Percentiles rank a stretch among this genome's conserved stretches.
phyloP scores from a whole-genome alignment of 2,113 vertebrate species.

The Larimichthys crocea region DNA sequence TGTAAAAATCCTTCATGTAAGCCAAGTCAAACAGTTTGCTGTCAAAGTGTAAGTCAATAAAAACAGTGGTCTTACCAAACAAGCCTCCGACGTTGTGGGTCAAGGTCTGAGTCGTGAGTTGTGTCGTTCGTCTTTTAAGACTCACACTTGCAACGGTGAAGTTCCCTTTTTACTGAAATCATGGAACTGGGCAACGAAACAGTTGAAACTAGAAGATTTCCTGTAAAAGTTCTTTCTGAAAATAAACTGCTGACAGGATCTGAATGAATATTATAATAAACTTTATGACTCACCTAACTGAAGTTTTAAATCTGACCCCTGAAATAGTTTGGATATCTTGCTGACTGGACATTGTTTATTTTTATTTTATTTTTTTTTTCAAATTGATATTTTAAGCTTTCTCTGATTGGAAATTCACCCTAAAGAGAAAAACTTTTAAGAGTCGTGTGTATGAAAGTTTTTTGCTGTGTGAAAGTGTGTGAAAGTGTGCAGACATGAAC shows the following conservation, averaged over 20 bases:
- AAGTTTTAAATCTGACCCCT: neutral
- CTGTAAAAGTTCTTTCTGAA: constrained; percentile 36
- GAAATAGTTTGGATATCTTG: neutral
- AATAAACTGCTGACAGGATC: constrained; percentile 47
- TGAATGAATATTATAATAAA: neutral
- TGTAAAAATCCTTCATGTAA: neutral
- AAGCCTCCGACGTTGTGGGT: neutral
- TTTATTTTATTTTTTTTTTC: neutral
- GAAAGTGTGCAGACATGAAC: constrained; percentile 7
- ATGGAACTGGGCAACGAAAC: constrained; percentile 46
- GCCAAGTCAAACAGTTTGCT: constrained; percentile 29
- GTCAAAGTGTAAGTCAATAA: constrained; percentile 12
- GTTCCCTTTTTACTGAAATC: constrained; percentile 71
- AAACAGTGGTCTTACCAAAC: constrained; percentile 41
- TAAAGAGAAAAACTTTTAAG: neutral
- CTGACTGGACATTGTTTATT: neutral
- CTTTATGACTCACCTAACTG: neutral
- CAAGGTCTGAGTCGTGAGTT: constrained; percentile 13
- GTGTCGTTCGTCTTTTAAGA: constrained; percentile 1
- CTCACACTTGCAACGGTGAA: constrained; percentile 13
- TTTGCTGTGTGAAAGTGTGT: neutral
- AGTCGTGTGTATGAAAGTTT: neutral
- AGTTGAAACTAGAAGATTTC: constrained; percentile 57
- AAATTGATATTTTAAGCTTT: neutral
- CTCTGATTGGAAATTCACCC: neutral